Evolutionary conservation across 2,113 vertebrate genomes (phyloP).

Genomic region (Mustela nigripes): DNA sequence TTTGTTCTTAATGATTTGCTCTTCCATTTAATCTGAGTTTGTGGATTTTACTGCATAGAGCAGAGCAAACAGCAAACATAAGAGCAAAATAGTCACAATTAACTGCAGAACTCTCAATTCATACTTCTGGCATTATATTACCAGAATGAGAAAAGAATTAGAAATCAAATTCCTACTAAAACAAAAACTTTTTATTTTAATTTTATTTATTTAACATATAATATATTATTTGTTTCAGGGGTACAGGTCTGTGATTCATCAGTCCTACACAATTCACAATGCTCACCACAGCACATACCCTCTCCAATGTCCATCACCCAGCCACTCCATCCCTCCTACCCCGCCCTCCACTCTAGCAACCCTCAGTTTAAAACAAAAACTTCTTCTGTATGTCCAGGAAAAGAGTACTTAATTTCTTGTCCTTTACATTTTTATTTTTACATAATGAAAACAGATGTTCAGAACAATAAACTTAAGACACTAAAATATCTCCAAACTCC

Average conservation of each 20-base stretch:
- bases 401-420: constrained; percentile 14
- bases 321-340: no score
- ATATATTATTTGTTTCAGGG: no score
- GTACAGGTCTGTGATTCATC: no score
- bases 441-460: background rate
- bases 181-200: background rate
- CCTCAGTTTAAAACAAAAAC: background rate
- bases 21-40: constrained; percentile 39
- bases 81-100: constrained; percentile 25
- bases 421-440: constrained; percentile 41
- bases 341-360: no score
- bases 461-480: constrained; percentile 23
- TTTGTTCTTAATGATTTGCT: constrained; percentile 39
- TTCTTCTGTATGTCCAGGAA: background rate
- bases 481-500: background rate
- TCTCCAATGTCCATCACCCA: no score
- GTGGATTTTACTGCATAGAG: background rate
- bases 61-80: background rate
- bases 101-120: background rate
- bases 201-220: no score
- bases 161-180: constrained; percentile 42
- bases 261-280: no score
- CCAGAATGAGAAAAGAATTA: background rate
- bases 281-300: no score
- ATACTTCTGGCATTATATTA: background rate